Conservation (phyloP, 2,113 vertebrate genomes). For the Stercorarius parasiticus region DNA sequence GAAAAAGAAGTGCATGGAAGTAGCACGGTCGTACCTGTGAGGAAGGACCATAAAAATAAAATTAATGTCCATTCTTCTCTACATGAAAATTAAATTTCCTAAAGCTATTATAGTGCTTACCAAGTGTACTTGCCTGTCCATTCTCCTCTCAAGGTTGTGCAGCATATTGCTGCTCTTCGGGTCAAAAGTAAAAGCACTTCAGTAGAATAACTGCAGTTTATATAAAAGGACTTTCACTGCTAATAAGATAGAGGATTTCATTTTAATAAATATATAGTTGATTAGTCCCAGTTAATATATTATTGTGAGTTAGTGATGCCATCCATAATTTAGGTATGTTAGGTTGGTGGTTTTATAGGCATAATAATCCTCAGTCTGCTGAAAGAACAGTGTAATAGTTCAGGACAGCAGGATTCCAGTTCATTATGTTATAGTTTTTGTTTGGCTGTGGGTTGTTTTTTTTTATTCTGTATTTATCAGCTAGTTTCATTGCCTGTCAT, state of each 20-base stretch:
- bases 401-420: neutral
- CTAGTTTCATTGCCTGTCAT: neutral
- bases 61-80: neutral
- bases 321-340: neutral
- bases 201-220: neutral
- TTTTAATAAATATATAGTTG: slow-evolving; percentile 5
- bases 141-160: neutral
- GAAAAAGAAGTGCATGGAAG: neutral
- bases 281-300: neutral
- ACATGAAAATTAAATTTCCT: slow-evolving; percentile 1
- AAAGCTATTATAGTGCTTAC: neutral
- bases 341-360: neutral
- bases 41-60: neutral
- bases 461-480: neutral
- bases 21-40: neutral
- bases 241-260: neutral
- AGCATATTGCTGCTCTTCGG: neutral
- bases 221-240: neutral
- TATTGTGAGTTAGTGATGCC: neutral
- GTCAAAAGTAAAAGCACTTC: neutral
- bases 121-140: neutral
- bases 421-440: neutral
- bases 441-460: neutral
- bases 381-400: neutral
- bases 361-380: neutral